A percentile compares a stretch with the other conserved stretches of the same genome.
Evolutionary conservation across 1,140 invertebrate genomes (phyloP).

Genomic region (Zeugodacus cucurbitae): DNA sequence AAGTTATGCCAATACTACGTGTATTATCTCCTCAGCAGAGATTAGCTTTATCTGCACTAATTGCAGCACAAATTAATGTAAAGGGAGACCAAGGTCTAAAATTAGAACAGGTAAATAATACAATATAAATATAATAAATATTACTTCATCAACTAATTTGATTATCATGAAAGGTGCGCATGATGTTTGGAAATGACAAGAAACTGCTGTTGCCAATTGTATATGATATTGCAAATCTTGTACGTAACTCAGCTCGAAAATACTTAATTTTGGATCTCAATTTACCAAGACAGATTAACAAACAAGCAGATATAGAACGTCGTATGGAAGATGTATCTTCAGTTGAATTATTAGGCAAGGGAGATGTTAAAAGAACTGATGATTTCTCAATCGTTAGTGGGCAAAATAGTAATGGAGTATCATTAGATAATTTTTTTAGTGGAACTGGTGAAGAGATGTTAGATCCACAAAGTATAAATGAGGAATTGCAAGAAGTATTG

Average conservation of each 20-base stretch:
- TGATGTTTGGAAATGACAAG: constrained; percentile 70
- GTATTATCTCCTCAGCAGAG: constrained; percentile 72
- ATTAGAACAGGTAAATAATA: constrained; percentile 67
- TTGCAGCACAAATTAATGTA: constrained; percentile 71
- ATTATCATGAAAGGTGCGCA: constrained; percentile 66
- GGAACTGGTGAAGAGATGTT: constrained; percentile 56
- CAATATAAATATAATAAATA: no score
- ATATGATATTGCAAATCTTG: constrained; percentile 73
- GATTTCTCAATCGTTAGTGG: not conserved
- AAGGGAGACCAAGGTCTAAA: constrained; percentile 67
- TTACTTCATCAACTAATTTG: not conserved
- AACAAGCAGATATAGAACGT: not conserved
- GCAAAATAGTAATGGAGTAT: not conserved
- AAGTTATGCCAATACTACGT: constrained; percentile 74
- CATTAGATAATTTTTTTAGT: constrained; percentile 57
- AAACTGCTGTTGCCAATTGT: constrained; percentile 74
- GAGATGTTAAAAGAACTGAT: constrained; percentile 46
- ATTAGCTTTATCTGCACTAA: constrained; percentile 71
- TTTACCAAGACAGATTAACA: constrained; percentile 59
- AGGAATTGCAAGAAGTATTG: constrained; percentile 47
- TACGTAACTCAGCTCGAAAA: constrained; percentile 67
- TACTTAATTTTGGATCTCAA: constrained; percentile 64
- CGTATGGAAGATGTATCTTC: constrained; percentile 49
- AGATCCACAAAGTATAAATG: constrained; percentile 60
- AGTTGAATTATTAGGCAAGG: constrained; percentile 48